Conservation (phyloP, 2,113 vertebrate genomes). For the western clawed frog (Xenopus tropicalis) region UCB_Xtro_10.0 CM004445.2:50014501-50015000, state of each 20-base stretch:
- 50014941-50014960: neutral
- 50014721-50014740: neutral
- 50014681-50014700: constrained; percentile 7
- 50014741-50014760: too few relatives aligned
- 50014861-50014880: constrained; percentile 4
- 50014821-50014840: neutral
- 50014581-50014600: neutral
- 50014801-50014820: neutral
- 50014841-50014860: constrained; percentile 15
- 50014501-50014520: neutral
- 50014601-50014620: constrained; percentile 18
- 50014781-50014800: neutral
- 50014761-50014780: neutral
- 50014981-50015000: neutral
- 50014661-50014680: constrained; percentile 1
- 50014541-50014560: neutral
- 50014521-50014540: constrained; percentile 13
- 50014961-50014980: neutral
- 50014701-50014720: neutral
- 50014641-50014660: neutral
- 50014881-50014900: neutral
- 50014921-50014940: constrained; percentile 6
- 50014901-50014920: constrained; percentile 14
- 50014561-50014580: constrained; percentile 9
- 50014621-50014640: constrained; percentile 5